Base-by-base conservation (phyloP, 1,140 invertebrate species). In the Pentalonia nigronervosa region DNA sequence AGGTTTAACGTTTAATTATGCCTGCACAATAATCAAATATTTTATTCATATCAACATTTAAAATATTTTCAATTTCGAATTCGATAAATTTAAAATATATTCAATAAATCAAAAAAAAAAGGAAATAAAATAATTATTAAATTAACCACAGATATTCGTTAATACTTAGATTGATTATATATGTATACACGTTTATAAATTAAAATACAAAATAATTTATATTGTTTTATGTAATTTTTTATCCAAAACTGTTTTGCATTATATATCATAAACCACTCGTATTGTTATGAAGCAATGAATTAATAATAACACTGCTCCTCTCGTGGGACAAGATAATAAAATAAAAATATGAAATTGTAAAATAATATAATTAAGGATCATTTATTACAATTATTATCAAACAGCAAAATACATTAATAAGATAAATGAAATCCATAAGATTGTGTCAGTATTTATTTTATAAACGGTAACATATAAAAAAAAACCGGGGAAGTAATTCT, bases 201-300 rank as follows among this genome's bases (percentile, higher is more conserved):
- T 48, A 87, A 87, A 87, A 20, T 87, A 47, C 11, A 88, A 88
- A 88, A 88, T 88, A 88, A 88, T 88, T 88, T 34, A 88, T 88
- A 88, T 53, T 34, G 87, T 23, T 88, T 34, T 4, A 53, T 88
- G 87, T 88, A 48, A 88, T 88, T 88, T 88, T 48, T 30, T 88
- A 88, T 25, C 30, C 25, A 86, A 47, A 84, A 47, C 25, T 6
- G 20, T 50, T 88, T 34, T 50, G n/a, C 47, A 88, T 88, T 50
- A 50, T 50, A 88, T 50, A 88, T 88, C n/a, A 34, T 48, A 48
- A 34, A 87, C 45, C 84, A 34, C 30, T 88, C 84, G 45, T 86
- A 86, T 47, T 86, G 84, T 86, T 47, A 47, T 45, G 30, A 30
- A n/a, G 47, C n/a, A 36, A 88, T 88, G 87, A 88, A 53, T 88